Percentiles rank a stretch among this genome's conserved stretches.
Evolutionary conservation across 2,888 invertebrate genomes (phyloP).

Genomic region (Dioctria linearis): DNA sequence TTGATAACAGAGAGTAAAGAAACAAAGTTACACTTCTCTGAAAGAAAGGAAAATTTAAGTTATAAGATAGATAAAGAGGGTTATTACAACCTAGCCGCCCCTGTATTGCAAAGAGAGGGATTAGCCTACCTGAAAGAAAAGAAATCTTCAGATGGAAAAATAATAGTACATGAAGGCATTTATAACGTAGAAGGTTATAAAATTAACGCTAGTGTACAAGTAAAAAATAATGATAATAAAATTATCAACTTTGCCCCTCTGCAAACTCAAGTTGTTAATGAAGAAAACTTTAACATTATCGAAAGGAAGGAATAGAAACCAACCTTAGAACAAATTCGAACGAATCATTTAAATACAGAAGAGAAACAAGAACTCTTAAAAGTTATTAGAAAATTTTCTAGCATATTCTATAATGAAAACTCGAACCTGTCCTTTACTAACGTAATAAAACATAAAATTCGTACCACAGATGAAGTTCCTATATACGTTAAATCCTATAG

Average conservation of each 20-base stretch:
- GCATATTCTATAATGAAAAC: neutral
- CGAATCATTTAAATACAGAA: neutral
- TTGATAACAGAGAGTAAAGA: neutral
- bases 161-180: conserved; percentile 17
- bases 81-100: neutral
- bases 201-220: neutral
- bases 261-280: neutral
- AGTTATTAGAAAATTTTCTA: neutral
- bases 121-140: conserved; percentile 14
- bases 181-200: conserved; percentile 14
- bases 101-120: neutral
- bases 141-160: conserved; percentile 7
- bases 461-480: neutral
- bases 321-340: neutral
- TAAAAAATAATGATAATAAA: neutral
- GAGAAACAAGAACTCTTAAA: neutral
- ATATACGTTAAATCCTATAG: conserved; percentile 3
- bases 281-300: conserved; percentile 2
- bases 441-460: conserved; percentile 9
- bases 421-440: neutral
- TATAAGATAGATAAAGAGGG: conserved; percentile 1
- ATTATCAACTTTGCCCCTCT: neutral
- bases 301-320: neutral
- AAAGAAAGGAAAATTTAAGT: neutral
- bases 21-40: neutral